Base-by-base conservation (phyloP, 2,888 invertebrate genomes). In the Leucoma salicis region DNA sequence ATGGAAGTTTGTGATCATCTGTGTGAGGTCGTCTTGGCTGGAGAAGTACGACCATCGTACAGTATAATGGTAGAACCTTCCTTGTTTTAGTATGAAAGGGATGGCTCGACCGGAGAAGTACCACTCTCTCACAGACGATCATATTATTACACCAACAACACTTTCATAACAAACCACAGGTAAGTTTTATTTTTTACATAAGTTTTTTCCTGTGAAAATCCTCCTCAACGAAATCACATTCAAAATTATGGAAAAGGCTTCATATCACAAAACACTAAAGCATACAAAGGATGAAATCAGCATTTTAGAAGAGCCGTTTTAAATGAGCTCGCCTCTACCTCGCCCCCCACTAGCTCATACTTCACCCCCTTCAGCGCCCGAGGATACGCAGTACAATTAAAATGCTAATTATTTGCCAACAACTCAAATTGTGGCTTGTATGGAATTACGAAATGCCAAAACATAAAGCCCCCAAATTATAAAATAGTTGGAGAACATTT, bases 381-480 rank as follows among this genome's bases (percentile, higher is more conserved):
- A 37, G 31, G 35, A 41, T 61, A 62, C 66, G 58, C 68, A 57
- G 21, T 48, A 74, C 78, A 78, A 80, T 81, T 80, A 78, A 81
- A 78, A 80, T 80, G 81, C 74, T 78, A 81, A 81, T 81, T 80
- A 76, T 80, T 81, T 72, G 78, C 70, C 65, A 71, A 76, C 75
- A 65, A 68, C 63, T 74, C 72, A 59, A 57, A 74, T 67, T 71
- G 67, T 52, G 58, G 53, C 54, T 57, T 57, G 48, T 57, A 46
- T 48, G 57, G 65, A 63, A 60, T 53, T 65, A 63, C 49, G 61
- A 57, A 66, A 44, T 31, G 35, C 41, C 41, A 50, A 55, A 65
- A 51, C 44, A 55, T 56, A 46, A 53, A 49, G 42, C 35, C 31
- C 39, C 38, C 48, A 53, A 53, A 50, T 46, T 53, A 40, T 42